These are phyloP conservation scores for Lasioglossum pauxillum DNA, from an alignment of 2,888 invertebrate genomes.

Conservation along the genomic window DNA sequence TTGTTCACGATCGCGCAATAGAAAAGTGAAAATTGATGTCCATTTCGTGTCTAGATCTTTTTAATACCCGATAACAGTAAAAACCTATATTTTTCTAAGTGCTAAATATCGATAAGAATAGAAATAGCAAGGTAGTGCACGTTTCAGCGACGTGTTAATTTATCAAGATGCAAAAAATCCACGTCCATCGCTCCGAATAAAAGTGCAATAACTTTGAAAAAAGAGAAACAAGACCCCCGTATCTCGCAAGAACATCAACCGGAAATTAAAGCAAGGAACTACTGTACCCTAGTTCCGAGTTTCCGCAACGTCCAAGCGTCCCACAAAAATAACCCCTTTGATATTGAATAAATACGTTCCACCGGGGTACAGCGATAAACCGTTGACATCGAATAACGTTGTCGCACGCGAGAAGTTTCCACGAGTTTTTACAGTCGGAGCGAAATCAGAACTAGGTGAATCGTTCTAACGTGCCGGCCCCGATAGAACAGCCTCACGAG, in stretches of 20 bases:
- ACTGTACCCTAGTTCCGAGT: not conserved
- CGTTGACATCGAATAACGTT: not conserved
- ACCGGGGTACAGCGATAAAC: not conserved
- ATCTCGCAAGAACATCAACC: not conserved
- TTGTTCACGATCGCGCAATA: not conserved
- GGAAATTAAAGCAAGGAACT: not conserved
- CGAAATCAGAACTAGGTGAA: slow-evolving; percentile 2
- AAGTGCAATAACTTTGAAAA: not conserved
- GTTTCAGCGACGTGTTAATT: no score
- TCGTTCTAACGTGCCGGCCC: not conserved
- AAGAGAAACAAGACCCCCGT: not conserved
- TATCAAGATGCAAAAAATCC: not conserved
- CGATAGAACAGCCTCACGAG: not conserved
- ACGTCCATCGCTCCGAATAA: not conserved
- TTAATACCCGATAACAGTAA: not conserved
- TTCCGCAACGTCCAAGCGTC: not conserved
- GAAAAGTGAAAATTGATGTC: not conserved
- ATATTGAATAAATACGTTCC: not conserved
- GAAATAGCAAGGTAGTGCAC: no score
- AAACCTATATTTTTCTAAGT: not conserved
- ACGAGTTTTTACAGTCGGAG: not conserved
- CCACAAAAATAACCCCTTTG: not conserved
- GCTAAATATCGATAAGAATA: not conserved
- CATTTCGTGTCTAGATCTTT: not conserved
- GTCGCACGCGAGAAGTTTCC: not conserved